Percentiles rank a stretch among this genome's conserved stretches.
phyloP scores from a whole-genome alignment of 2,888 invertebrate genomes.

The Ophioninae sp. region DNA sequence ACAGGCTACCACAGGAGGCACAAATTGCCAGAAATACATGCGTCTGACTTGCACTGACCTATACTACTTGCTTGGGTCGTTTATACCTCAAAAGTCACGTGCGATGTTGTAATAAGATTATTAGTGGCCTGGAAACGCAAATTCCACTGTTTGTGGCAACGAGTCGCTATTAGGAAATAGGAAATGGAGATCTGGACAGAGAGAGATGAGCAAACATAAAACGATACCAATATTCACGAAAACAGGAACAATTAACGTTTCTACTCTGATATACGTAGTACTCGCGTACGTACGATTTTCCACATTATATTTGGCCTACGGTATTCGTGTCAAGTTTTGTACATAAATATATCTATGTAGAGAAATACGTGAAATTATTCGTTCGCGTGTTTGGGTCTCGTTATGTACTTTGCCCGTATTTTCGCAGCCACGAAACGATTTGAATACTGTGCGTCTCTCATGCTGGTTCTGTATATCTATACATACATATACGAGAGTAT shows the following conservation, averaged over 20 bases:
- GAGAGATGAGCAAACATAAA: conserved; percentile 14
- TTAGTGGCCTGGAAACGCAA: neutral
- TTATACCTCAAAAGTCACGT: neutral
- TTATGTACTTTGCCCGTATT: conserved; percentile 66
- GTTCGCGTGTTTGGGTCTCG: conserved; percentile 67
- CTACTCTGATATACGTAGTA: conserved; percentile 24
- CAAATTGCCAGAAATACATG: neutral
- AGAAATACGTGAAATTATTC: conserved; percentile 58
- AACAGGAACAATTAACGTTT: conserved; percentile 67
- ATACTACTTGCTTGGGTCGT: neutral
- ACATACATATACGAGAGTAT: neutral
- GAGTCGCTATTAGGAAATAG: neutral
- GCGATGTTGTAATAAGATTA: neutral
- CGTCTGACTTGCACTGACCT: neutral
- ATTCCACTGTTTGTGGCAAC: neutral
- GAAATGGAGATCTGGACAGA: neutral
- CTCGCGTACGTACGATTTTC: neutral
- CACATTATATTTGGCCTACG: neutral
- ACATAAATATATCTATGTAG: neutral
- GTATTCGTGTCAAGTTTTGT: neutral
- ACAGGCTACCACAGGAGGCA: neutral
- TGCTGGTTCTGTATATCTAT: neutral
- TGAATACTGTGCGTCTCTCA: conserved; percentile 39
- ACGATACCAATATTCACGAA: conserved; percentile 27
- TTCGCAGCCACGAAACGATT: conserved; percentile 61